These are phyloP conservation scores for Hexactinellida sp. DNA, from an alignment of 37 sponge, comb jelly and placozoan species.

Conservation along the genomic window DNA sequence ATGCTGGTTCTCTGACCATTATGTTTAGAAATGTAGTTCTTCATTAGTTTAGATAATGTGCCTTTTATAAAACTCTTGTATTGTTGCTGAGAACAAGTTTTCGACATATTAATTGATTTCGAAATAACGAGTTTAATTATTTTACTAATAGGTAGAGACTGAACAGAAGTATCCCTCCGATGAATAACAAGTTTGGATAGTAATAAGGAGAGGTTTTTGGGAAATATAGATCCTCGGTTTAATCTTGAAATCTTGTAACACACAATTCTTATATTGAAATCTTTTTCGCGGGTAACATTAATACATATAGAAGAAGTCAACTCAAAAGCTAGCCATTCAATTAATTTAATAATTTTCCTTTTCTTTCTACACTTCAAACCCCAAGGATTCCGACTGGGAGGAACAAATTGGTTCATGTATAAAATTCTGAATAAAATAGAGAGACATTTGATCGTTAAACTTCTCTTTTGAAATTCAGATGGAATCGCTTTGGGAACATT, in stretches of 20 bases:
- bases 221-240: neutral
- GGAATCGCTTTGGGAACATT: neutral
- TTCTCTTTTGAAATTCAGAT: neutral
- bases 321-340: no score
- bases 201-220: neutral
- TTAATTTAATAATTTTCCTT: no score
- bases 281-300: no score
- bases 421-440: neutral
- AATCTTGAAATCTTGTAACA: neutral
- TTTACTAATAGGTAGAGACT: neutral
- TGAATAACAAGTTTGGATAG: neutral
- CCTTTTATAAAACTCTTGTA: neutral
- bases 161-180: neutral
- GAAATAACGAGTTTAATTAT: neutral
- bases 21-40: neutral
- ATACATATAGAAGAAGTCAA: no score
- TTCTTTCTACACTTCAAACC: neutral
- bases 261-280: no score
- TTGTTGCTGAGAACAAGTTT: neutral
- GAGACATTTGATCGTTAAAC: neutral
- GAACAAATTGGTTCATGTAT: neutral
- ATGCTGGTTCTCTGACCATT: no score
- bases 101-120: neutral
- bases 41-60: neutral
- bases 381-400: neutral